Conservation (phyloP, 1,140 invertebrate species). For the Pteromalus puparum region DNA sequence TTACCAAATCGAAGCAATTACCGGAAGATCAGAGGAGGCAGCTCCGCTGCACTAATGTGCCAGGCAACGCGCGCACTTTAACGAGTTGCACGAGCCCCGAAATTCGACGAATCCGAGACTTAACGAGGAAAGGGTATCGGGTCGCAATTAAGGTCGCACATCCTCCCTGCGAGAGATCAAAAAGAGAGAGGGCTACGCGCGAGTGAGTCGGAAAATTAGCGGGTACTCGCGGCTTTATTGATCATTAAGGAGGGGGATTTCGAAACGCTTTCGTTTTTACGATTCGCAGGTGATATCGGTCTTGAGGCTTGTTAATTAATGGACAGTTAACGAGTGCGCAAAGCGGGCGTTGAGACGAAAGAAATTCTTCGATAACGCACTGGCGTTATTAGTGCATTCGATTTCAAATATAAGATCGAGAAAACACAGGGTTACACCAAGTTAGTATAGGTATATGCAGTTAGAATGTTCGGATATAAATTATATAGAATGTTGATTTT, state of each 20-base stretch:
- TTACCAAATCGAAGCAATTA: no score
- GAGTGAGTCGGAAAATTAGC: conserved; percentile 1
- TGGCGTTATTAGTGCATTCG: background rate
- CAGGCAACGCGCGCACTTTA: background rate
- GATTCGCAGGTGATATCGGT: background rate
- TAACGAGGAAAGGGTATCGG: conserved; percentile 27
- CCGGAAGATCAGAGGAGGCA: no score
- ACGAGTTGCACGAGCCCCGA: conserved; percentile 7
- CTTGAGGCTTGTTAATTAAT: no score
- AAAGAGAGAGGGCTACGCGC: background rate
- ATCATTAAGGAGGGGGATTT: background rate
- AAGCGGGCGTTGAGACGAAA: no score
- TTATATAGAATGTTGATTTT: background rate
- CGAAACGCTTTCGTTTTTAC: background rate
- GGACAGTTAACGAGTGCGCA: no score
- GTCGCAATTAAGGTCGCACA: conserved; percentile 28
- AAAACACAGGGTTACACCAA: background rate
- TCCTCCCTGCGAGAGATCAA: background rate
- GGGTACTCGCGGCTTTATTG: background rate
- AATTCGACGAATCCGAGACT: conserved; percentile 28
- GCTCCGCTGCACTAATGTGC: background rate
- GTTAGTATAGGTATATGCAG: background rate
- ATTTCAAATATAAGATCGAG: background rate
- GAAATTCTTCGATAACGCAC: no score
- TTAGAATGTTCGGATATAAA: background rate